Percentiles rank a stretch among this genome's conserved stretches.
phyloP scores from a whole-genome alignment of 2,888 invertebrate genomes.

The Oscheius sp. region DNA sequence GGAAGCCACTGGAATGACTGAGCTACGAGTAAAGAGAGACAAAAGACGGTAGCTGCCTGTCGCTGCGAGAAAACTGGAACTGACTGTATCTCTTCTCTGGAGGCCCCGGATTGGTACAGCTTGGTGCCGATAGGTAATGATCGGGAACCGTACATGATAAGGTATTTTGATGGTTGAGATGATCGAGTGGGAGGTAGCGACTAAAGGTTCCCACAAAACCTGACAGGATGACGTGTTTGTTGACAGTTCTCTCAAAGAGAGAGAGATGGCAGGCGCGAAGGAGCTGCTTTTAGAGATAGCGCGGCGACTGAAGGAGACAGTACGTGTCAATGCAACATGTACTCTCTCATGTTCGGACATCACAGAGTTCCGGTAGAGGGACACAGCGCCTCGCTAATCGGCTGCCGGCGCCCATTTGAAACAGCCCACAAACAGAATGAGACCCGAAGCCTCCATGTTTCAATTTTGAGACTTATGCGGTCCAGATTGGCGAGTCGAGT shows the following conservation, averaged over 20 bases:
- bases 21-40: too few relatives aligned
- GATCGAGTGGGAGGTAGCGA: too few relatives aligned
- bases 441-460: neutral
- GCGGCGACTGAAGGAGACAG: neutral
- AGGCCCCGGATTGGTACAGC: too few relatives aligned
- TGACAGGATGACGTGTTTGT: neutral
- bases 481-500: neutral
- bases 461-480: neutral
- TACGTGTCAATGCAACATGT: neutral
- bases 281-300: neutral
- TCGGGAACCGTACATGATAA: too few relatives aligned
- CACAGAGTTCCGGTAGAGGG: conserved; percentile 1
- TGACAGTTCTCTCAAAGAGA: neutral
- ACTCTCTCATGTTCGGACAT: too few relatives aligned
- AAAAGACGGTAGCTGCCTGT: too few relatives aligned
- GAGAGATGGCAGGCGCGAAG: neutral
- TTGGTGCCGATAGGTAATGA: too few relatives aligned
- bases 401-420: conserved; percentile 12
- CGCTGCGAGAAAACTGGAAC: too few relatives aligned
- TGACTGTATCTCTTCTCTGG: too few relatives aligned
- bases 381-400: conserved; percentile 1
- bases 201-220: too few relatives aligned
- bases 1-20: too few relatives aligned
- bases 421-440: conserved; percentile 10
- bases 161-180: too few relatives aligned